Evolutionary conservation across 2,888 invertebrate genomes (phyloP).

Genomic region (Erebia ligea): DNA sequence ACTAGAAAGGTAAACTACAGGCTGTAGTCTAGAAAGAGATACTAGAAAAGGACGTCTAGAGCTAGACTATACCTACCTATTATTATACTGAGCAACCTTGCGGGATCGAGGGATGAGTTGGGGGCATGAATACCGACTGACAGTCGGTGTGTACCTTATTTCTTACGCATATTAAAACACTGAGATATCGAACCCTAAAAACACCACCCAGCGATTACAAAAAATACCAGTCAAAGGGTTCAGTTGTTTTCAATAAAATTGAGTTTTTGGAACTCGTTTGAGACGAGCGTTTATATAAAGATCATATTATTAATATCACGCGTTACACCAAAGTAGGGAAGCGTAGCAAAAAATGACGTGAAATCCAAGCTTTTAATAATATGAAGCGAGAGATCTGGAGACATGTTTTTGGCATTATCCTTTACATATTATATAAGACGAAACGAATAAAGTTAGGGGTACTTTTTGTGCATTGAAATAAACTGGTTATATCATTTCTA

Average conservation of each 20-base stretch:
- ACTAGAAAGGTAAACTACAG: no score
- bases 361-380: conserved; percentile 4
- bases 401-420: background rate
- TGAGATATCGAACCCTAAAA: conserved; percentile 27
- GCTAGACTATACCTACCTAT: no score
- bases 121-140: no score
- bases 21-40: no score
- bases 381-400: background rate
- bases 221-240: conserved; percentile 45
- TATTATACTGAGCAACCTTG: no score
- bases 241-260: conserved; percentile 41
- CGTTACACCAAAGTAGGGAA: background rate
- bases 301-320: conserved; percentile 6
- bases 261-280: conserved; percentile 24
- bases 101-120: no score
- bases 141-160: no score
- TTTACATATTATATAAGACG: background rate
- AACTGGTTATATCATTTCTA: no score
- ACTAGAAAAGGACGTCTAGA: no score
- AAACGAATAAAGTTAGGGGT: background rate
- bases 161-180: no score
- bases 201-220: conserved; percentile 48
- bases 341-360: conserved; percentile 10
- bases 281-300: conserved; percentile 16
- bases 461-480: background rate